These are phyloP conservation scores for Barbus barbus DNA, from an alignment of 2,113 vertebrate species.

Conservation along the genomic window DNA sequence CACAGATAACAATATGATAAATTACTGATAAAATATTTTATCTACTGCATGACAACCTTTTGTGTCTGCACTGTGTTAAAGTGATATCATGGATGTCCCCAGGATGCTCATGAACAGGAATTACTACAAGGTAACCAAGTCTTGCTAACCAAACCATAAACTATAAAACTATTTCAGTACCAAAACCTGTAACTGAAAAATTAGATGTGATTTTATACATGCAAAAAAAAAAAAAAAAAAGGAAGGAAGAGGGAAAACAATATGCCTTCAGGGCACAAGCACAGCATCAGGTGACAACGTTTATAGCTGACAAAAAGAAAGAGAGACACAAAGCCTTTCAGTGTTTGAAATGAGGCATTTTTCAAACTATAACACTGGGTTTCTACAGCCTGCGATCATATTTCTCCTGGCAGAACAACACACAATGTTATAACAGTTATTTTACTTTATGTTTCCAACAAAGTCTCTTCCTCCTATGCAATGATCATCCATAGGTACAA, in stretches of 20 bases:
- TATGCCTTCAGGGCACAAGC: not conserved
- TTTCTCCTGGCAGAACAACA: not conserved
- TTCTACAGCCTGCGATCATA: not conserved
- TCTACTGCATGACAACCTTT: not conserved
- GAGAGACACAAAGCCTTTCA: not conserved
- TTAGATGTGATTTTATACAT: not conserved
- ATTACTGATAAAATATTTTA: not conserved
- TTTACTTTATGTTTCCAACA: not conserved
- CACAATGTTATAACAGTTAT: not conserved
- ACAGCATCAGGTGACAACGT: not conserved
- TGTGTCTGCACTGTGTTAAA: not conserved
- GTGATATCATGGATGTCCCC: not conserved
- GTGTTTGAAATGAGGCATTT: not conserved
- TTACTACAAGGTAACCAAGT: not conserved
- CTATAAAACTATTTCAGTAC: not conserved
- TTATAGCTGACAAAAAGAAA: not conserved
- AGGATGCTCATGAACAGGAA: not conserved
- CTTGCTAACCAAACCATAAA: not conserved
- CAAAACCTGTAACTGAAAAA: not conserved
- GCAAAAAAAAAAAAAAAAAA: not conserved
- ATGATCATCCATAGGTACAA: not conserved
- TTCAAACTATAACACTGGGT: not conserved
- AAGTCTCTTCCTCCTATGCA: not conserved
- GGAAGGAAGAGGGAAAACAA: not conserved
- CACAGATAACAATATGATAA: not conserved